These are phyloP conservation scores for Salpingus planirostris DNA, from an alignment of 2,888 invertebrate species.

Conservation along the genomic window DNA sequence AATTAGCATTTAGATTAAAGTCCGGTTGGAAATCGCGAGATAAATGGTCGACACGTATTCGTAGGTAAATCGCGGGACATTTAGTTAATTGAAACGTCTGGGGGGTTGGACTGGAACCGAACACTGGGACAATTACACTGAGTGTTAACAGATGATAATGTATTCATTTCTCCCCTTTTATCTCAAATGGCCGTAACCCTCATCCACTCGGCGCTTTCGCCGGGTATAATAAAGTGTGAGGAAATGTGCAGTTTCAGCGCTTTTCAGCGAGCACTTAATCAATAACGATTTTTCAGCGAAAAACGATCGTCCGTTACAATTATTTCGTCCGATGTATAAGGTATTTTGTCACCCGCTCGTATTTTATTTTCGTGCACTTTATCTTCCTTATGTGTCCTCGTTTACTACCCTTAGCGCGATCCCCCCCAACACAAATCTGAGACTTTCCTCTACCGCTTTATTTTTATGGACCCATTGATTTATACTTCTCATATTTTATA, in stretches of 20 bases:
- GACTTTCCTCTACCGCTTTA: constrained; percentile 8
- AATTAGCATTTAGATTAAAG: constrained; percentile 39
- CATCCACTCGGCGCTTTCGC: no score
- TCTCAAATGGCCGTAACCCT: constrained; percentile 2
- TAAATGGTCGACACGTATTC: constrained; percentile 33
- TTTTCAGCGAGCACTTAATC: no score
- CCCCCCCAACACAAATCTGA: constrained; percentile 7
- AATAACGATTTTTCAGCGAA: no score
- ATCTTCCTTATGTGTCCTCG: constrained; percentile 39
- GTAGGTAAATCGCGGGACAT: constrained; percentile 42
- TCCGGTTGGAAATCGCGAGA: constrained; percentile 29
- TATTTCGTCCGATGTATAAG: no score
- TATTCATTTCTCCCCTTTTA: constrained; percentile 35
- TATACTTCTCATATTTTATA: constrained; percentile 6
- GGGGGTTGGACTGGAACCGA: constrained; percentile 35
- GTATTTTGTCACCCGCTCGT: constrained; percentile 37
- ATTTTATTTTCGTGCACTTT: constrained; percentile 40
- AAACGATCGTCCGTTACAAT: no score
- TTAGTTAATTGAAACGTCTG: constrained; percentile 46
- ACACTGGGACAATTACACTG: constrained; percentile 43
- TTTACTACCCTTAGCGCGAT: constrained; percentile 23
- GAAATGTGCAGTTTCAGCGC: no score
- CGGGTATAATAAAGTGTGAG: no score
- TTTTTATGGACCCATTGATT: constrained; percentile 14
- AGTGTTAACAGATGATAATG: constrained; percentile 45